Evolutionary conservation across 2,113 vertebrate genomes (phyloP).

Genomic region (Rhipidura dahli): DNA sequence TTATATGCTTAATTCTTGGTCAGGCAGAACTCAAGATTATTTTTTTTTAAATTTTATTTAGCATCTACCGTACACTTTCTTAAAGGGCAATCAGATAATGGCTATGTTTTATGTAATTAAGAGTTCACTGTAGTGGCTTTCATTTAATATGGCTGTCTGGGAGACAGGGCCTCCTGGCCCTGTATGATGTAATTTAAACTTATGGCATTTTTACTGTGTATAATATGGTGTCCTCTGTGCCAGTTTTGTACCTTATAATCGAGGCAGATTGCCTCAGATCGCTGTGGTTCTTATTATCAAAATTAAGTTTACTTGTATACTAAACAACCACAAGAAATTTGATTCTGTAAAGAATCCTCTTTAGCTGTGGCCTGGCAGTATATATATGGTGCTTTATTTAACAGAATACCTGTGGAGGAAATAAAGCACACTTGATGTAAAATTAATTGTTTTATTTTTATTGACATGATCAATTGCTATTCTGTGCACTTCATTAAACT

Average conservation of each 20-base stretch:
- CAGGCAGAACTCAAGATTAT: conserved; percentile 79
- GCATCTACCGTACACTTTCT: conserved; percentile 87
- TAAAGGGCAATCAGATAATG: conserved; percentile 89
- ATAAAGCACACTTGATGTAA: conserved; percentile 99
- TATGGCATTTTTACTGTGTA: conserved; percentile 99
- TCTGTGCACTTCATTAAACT: conserved; percentile 87
- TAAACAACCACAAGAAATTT: conserved; percentile 98
- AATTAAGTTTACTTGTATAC: conserved; percentile 99
- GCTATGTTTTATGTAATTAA: conserved; percentile 87
- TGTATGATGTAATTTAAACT: conserved; percentile 95
- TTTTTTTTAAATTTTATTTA: conserved; percentile 56
- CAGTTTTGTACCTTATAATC: conserved; percentile 98
- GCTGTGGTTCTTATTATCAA: conserved; percentile 98
- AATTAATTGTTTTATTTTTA: conserved; percentile 98
- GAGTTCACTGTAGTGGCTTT: conserved; percentile 92
- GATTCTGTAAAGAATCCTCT: conserved; percentile 99
- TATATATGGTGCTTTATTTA: conserved; percentile 99
- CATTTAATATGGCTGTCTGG: conserved; percentile 92
- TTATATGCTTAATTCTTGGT: conserved; percentile 81
- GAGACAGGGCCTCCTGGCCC: conserved; percentile 82
- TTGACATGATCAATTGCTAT: conserved; percentile 85
- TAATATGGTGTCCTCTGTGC: conserved; percentile 96
- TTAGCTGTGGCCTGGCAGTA: conserved; percentile 98
- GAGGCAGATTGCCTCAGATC: conserved; percentile 89
- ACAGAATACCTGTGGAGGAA: conserved; percentile 94